Evolutionary conservation across 2,113 vertebrate species (phyloP), one percentile per base, ranked within the genome.

Genomic region (Fregetta grallaria): DNA sequence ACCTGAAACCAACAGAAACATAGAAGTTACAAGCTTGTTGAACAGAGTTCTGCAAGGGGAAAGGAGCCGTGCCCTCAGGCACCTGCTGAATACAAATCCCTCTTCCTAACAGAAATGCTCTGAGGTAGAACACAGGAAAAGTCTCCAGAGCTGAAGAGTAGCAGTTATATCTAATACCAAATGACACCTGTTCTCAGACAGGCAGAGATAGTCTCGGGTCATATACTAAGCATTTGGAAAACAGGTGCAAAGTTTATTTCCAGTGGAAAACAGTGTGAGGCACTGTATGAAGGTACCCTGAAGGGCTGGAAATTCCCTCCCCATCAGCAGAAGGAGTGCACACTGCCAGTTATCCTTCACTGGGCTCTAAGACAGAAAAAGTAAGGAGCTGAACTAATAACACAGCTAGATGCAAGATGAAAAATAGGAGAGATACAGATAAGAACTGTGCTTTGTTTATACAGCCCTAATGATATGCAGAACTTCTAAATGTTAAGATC

Each of bases 1-100:
- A 99, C 98, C 99, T 99, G 97, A 87, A 88, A 96, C 73, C 96
- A 98, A 86, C 49, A 92, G 94, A 93, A 87, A 96, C 49, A 77
- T 2, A 78, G 59, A 86, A 63, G 87, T 97, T 95, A 95, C 70
- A 92, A 59, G 23, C n/a, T 86, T 59, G 68, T 92, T 83, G 56
- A 94, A 63, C 62, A 75, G 42, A 82, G 10, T 66, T 63, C 66
- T 3, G n/a, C n/a, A 76, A 79, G 63, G 29, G n/a, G 38, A 90
- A 88, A 91, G 20, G 25, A 94, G 45, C 58, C 0, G 1, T 27
- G 26, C 38, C 45, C 71, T 85, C 68, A 79, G 40, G 58, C 3
- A 59, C 38, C 6, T 65, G 21, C 58, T 76, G 45, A 55, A 87
- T 22, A 74, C 55, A 88, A 79, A 56, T 40, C 55, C 34, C 34